phyloP scores from a whole-genome alignment of 2,113 vertebrate genomes.

The Peromyscus maniculatus region DNA sequence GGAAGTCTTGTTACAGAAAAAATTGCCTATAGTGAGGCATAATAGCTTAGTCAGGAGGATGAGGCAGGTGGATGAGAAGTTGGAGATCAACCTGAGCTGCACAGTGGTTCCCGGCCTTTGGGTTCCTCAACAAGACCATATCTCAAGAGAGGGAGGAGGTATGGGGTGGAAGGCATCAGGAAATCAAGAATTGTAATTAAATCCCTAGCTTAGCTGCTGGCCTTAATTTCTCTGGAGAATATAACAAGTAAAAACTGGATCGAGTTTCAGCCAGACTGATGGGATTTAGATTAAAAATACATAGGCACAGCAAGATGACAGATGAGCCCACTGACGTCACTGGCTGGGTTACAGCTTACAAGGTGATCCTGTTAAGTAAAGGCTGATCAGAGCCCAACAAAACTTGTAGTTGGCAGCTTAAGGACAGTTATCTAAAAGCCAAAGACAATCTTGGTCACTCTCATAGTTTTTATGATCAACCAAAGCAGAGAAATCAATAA shows the following conservation, averaged over 20 bases:
- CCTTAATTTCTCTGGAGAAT: conserved; percentile 58
- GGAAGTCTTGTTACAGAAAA: neutral
- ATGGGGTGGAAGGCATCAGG: neutral
- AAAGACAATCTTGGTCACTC: neutral
- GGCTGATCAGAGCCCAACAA: neutral
- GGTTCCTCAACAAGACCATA: neutral
- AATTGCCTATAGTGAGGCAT: neutral
- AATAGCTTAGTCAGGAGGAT: neutral
- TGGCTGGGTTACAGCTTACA: neutral
- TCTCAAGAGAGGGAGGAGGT: neutral
- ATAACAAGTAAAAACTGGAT: neutral
- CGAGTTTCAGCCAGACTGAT: neutral
- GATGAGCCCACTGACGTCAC: conserved; percentile 31
- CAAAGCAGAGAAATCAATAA: neutral
- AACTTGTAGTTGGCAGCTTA: neutral
- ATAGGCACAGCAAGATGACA: neutral
- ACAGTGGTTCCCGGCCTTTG: neutral
- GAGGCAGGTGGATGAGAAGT: neutral
- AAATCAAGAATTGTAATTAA: neutral
- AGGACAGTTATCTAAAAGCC: conserved; percentile 19
- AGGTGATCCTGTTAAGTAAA: conserved; percentile 25
- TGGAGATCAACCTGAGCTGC: neutral
- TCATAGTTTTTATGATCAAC: neutral
- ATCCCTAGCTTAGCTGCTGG: neutral
- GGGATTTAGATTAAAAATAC: conserved; percentile 49